Evolutionary conservation across 1,140 invertebrate genomes (phyloP).

Genomic region (Maconellicoccus hirsutus): DNA sequence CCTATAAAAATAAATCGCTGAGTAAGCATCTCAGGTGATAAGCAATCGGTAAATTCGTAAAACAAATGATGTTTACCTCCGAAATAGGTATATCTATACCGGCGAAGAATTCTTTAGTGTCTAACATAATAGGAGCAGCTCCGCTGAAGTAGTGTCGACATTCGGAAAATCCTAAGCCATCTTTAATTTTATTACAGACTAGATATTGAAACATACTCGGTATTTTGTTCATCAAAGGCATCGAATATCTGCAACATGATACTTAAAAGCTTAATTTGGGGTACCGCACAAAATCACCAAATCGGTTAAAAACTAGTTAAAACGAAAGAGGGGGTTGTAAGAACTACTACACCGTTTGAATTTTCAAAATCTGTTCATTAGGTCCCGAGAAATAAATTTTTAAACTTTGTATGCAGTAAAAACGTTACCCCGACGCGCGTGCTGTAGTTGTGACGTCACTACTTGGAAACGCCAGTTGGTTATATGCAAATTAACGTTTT

Average conservation of each 20-base stretch:
- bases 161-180: constrained; percentile 58
- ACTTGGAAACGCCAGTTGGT: too few species aligned
- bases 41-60: not conserved
- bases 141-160: constrained; percentile 55
- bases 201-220: constrained; percentile 1
- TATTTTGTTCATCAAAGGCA: not conserved
- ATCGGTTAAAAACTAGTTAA: too few species aligned
- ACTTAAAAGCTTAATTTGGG: too few species aligned
- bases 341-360: too few species aligned
- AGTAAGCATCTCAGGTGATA: not conserved
- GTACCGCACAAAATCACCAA: too few species aligned
- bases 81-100: constrained; percentile 69
- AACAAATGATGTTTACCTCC: constrained; percentile 39
- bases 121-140: constrained; percentile 69
- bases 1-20: constrained; percentile 31
- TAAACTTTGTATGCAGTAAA: too few species aligned
- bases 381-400: too few species aligned
- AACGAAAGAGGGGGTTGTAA: too few species aligned
- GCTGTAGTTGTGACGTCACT: too few species aligned
- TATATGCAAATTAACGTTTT: too few species aligned
- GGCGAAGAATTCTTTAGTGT: constrained; percentile 75
- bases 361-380: too few species aligned
- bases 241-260: constrained; percentile 6
- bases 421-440: too few species aligned
- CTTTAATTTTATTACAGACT: constrained; percentile 40